A percentile compares a stretch with the other conserved stretches of the same genome.
These are phyloP conservation scores for Vespertilio murinus DNA, from an alignment of 2,797 vertebrate genomes.

Conservation along the genomic window DNA sequence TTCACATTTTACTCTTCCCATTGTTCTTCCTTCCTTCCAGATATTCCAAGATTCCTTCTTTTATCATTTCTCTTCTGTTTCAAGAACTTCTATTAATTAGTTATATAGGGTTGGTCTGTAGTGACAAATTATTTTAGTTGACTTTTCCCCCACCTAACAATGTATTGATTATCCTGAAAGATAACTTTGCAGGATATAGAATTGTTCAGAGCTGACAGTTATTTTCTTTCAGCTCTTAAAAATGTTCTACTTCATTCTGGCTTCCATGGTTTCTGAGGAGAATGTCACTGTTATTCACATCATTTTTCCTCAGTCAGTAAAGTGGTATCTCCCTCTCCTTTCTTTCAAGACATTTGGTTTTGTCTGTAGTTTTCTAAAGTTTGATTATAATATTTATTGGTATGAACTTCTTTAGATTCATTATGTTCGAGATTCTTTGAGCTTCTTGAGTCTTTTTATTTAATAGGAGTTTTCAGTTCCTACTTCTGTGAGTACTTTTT, in stretches of 20 bases:
- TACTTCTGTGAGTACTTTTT: background rate
- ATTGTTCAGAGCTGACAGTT: background rate
- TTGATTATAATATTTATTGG: background rate
- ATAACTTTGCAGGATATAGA: constrained; percentile 6
- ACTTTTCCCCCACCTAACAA: background rate
- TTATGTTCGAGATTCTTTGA: background rate
- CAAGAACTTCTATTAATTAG: background rate
- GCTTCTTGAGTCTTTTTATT: background rate
- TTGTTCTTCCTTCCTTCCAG: background rate
- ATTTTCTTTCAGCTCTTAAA: background rate
- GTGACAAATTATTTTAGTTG: background rate
- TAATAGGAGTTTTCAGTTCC: background rate
- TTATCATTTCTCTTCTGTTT: background rate
- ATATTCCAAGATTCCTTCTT: background rate
- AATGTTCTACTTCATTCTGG: background rate
- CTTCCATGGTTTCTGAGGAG: background rate
- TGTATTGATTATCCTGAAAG: background rate
- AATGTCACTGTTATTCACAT: background rate
- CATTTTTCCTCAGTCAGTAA: background rate
- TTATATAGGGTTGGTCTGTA: background rate
- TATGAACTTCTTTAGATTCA: background rate
- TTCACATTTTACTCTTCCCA: background rate
- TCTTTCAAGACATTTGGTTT: background rate
- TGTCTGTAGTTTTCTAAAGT: background rate
- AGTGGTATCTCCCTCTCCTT: background rate